Evolutionary conservation across 2,888 invertebrate species (phyloP), one percentile per base, ranked within the genome.

Genomic region (Parelbella ahira): DNA sequence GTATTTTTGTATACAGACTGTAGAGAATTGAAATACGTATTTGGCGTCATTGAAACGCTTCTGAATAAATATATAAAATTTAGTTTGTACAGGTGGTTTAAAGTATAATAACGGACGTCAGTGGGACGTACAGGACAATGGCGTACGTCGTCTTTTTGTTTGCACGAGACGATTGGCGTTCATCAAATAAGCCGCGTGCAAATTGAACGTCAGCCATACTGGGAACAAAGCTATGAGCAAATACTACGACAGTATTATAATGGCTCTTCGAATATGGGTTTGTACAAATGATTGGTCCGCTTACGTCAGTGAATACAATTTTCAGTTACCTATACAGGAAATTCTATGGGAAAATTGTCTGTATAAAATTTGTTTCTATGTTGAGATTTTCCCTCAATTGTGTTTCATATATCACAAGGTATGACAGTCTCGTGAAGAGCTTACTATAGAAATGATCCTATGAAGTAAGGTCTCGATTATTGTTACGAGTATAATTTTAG

Each of bases 71-170:
- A 43, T 23, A 27, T 24, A 39, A 19, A 42, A 46, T 47, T 47
- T 25, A 39, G 44, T 47, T 48, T 41, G 44, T 46, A 45, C 45
- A 51, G 29, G 45, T 49, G 51, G 51, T 9, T 32, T 12, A 19
- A 25, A 18, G 19, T 37, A 37, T 32, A 39, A 39, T 39, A 25
- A 19, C 19, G 9, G 32, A 32, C 25, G 32, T 32, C 24, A 34
- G 21, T 33, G 11, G 32, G 36, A 24, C 28, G 13, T 27, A 27
- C 7, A n/a, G 27, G 19, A 47, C 44, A 44, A 44, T 41, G 27
- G 37, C n/a, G 15, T 24, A 37, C 20, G 12, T 19, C 2, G 24
- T 28, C 12, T 29, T 15, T 29, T 30, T 44, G 23, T 37, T 37
- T 37, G 43, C 6, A 37, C 28, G 44, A 15, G 9, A 37, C 38